Base-by-base conservation (phyloP, 1,140 invertebrate genomes). In the Pogonognathellus flavescens region DNA sequence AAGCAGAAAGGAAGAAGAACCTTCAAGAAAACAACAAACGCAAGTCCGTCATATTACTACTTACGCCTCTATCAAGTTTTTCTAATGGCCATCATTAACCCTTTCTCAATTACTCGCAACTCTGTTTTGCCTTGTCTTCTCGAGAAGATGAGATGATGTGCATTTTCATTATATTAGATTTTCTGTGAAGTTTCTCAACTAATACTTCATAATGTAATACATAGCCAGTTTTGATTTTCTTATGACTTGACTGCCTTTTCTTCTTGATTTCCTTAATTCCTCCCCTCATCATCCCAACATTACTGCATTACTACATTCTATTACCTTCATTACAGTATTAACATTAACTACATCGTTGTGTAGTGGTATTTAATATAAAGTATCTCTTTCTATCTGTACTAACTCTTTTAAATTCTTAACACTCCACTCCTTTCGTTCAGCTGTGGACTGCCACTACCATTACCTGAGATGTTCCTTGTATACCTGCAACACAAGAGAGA, bases 71-170 rank as follows among this genome's bases (percentile, higher is more conserved):
- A 84, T 86, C 82, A 84, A 86, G 50, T 84, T 84, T 83, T 84
- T 82, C 82, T 86, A 86, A 86, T 86, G 76, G 85, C 82, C 81
- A 80, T 86, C 85, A 86, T 86, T 86, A 86, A 86, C 62, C 82
- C 57, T 50, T 59, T 55, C 85, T 86, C 85, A 86, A 86, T 86
- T 86, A 86, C 85, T 81, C 80, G 80, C 80, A 81, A 81, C 22
- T 53, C 80, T 81, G 41, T 81, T 81, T 81, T 41, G 41, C 31
- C 80, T 55, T 55, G 80, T 53, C 80, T 49, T 72, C 66, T 72
- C 49, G 22, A 16, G 22, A 72, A 72, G 22, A 72, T 66, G 20
- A 72, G 66, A 49, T 72, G 22, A 72, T 16, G 31, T 41, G 31
- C 25, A 22, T 41, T 72, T 72, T 72, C 80, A 20, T n/a, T n/a